These are phyloP conservation scores for Murina feae DNA, from an alignment of 2,113 vertebrate species.

Conservation along the genomic window DNA sequence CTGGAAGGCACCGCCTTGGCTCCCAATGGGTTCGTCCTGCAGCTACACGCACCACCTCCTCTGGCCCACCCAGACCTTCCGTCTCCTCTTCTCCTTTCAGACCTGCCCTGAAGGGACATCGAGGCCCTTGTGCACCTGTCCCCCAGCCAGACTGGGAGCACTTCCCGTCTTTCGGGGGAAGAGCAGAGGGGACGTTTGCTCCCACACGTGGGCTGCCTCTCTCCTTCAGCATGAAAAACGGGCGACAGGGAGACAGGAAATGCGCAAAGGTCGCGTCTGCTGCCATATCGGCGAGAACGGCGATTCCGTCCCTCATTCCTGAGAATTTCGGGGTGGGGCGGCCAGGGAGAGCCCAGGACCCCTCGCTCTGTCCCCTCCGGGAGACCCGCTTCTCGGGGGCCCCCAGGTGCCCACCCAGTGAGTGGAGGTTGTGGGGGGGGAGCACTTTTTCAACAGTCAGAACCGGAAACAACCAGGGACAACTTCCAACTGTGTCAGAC, in stretches of 20 bases:
- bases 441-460: too few relatives aligned
- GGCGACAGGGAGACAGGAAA: not conserved
- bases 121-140: not conserved
- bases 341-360: not conserved
- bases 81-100: not conserved
- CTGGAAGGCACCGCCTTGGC: not conserved
- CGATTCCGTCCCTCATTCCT: not conserved
- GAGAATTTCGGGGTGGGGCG: too few relatives aligned
- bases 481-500: too few relatives aligned
- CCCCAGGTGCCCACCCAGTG: not conserved
- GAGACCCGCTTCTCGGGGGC: not conserved
- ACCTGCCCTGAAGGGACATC: not conserved
- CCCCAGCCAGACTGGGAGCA: not conserved
- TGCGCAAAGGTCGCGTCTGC: accelerated
- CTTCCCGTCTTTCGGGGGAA: not conserved
- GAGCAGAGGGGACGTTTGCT: not conserved
- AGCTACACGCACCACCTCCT: not conserved
- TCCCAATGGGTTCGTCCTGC: accelerated
- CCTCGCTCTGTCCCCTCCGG: accelerated
- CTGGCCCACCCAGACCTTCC: not conserved
- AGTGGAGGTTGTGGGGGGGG: not conserved
- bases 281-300: not conserved
- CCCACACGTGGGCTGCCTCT: accelerated
- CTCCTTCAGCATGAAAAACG: not conserved
- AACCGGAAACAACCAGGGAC: too few relatives aligned